phyloP scores from a whole-genome alignment of 1,140 invertebrate genomes.

The Apis dorsata region DNA sequence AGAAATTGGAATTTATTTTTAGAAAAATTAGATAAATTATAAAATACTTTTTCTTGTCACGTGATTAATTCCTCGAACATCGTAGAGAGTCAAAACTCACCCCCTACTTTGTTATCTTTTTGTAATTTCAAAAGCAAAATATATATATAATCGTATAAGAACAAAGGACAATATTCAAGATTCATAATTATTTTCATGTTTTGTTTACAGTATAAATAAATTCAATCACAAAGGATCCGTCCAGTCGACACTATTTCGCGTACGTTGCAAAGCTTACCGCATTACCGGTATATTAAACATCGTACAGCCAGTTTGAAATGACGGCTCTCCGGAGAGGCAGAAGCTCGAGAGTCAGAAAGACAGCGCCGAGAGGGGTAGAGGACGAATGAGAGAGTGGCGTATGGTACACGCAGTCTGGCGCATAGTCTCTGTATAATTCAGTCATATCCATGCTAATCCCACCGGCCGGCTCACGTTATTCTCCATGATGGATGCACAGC shows the following conservation, averaged over 20 bases:
- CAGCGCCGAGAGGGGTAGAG: constrained; percentile 50
- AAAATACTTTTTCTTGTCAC: too few species aligned
- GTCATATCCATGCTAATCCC: constrained; percentile 78
- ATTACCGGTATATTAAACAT: constrained; percentile 65
- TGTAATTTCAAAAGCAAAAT: not conserved
- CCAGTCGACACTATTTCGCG: constrained; percentile 3
- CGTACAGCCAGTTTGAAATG: constrained; percentile 60
- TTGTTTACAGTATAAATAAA: constrained; percentile 25
- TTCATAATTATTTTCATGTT: constrained; percentile 5
- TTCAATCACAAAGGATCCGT: constrained; percentile 47
- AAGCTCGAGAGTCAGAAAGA: constrained; percentile 54
- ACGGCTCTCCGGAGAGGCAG: constrained; percentile 66
- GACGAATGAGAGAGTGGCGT: constrained; percentile 61
- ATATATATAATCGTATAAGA: not conserved
- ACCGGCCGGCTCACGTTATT: constrained; percentile 72
- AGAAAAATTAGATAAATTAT: too few species aligned
- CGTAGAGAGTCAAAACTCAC: too few species aligned
- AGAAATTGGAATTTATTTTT: too few species aligned
- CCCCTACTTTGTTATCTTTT: too few species aligned
- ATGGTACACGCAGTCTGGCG: constrained; percentile 75
- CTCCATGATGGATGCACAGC: constrained; percentile 75
- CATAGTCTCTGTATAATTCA: constrained; percentile 77
- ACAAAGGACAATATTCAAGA: not conserved
- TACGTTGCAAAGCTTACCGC: constrained; percentile 52
- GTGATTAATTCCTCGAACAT: too few species aligned